These are phyloP conservation scores for Nyctereutes procyonoides DNA, from an alignment of 2,113 vertebrate species.

Conservation along the genomic window DNA sequence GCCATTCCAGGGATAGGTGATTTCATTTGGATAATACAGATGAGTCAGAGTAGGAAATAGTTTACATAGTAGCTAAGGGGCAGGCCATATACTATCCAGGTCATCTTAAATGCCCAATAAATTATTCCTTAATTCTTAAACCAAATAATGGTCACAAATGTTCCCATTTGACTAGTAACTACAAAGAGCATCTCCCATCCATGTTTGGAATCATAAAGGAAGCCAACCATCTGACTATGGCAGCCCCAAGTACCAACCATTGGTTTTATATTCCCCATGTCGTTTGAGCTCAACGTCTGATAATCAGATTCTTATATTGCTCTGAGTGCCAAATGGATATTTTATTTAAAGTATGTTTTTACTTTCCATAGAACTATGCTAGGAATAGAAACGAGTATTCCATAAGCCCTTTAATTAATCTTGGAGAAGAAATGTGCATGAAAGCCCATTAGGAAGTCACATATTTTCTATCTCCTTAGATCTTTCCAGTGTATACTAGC, in stretches of 20 bases:
- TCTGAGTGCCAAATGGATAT: constrained; percentile 27
- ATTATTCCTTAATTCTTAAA: constrained; percentile 37
- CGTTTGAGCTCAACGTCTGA: constrained; percentile 47
- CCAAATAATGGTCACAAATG: neutral
- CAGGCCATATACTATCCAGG: neutral
- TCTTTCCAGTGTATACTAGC: neutral
- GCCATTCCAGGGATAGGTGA: neutral
- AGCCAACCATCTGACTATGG: neutral
- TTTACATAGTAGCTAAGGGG: neutral
- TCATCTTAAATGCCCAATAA: constrained; percentile 41
- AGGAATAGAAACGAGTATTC: constrained; percentile 30
- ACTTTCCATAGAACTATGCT: constrained; percentile 48
- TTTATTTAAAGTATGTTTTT: constrained; percentile 61
- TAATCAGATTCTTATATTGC: constrained; percentile 30
- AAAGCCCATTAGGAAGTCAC: constrained; percentile 33
- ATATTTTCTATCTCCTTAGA: neutral
- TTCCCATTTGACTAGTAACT: neutral
- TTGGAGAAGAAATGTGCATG: constrained; percentile 24
- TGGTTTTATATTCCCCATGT: constrained; percentile 12
- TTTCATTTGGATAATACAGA: neutral
- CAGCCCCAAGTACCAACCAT: neutral
- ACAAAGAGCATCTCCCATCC: neutral
- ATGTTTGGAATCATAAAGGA: neutral
- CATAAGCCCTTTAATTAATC: constrained; percentile 52
- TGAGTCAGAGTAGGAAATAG: neutral